These are phyloP conservation scores for Drosophila lacteicornis DNA, from an alignment of 1,140 invertebrate genomes.

Conservation along the genomic window DNA sequence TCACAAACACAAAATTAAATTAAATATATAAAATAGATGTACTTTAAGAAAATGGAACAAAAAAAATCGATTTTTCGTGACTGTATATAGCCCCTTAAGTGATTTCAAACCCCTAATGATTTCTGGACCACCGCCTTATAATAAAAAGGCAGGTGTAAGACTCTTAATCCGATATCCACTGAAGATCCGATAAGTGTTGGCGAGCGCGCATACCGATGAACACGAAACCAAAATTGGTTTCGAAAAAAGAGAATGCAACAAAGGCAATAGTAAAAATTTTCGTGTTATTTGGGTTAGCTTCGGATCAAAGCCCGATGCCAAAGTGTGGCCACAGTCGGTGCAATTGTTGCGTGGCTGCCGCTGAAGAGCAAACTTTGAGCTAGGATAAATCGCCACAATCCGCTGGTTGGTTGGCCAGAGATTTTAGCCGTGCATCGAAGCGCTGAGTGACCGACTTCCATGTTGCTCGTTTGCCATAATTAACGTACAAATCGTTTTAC, in stretches of 20 bases:
- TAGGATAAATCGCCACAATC: conserved; percentile 61
- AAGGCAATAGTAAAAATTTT: conserved; percentile 4
- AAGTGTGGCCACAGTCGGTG: conserved; percentile 40
- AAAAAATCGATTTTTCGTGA: too few relatives aligned
- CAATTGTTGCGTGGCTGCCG: conserved; percentile 29
- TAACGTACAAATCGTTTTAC: conserved; percentile 66
- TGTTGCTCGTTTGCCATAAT: conserved; percentile 60
- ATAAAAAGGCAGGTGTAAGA: too few relatives aligned
- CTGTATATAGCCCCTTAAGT: too few relatives aligned
- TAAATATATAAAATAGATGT: too few relatives aligned
- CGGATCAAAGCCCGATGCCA: conserved; percentile 22
- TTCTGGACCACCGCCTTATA: neutral
- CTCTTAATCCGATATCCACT: neutral
- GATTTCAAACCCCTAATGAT: too few relatives aligned
- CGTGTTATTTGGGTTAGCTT: conserved; percentile 42
- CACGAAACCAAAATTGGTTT: neutral
- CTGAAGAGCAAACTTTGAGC: conserved; percentile 20
- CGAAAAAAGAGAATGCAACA: neutral
- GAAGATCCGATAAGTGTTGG: too few relatives aligned
- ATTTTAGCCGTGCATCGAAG: conserved; percentile 46
- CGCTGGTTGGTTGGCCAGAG: conserved; percentile 48
- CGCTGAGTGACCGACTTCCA: conserved; percentile 25
- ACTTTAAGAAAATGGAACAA: too few relatives aligned
- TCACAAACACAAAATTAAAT: too few relatives aligned
- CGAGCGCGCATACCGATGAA: neutral